A percentile compares a stretch with the other conserved stretches of the same genome.
Evolutionary conservation across 1,140 invertebrate species (phyloP).

Genomic region (Caenorhabditis remanei): DNA sequence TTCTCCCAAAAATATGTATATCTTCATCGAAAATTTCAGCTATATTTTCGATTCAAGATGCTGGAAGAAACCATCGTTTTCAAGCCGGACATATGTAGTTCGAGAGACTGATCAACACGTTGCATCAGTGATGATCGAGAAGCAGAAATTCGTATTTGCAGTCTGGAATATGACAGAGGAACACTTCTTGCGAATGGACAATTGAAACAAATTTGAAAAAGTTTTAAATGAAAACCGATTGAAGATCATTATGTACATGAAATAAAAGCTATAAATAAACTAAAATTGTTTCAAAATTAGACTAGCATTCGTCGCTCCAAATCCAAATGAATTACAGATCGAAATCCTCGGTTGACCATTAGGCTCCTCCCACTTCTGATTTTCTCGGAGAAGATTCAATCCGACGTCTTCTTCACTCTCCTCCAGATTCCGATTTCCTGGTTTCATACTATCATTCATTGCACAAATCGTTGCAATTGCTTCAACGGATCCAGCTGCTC

Average conservation of each 20-base stretch:
- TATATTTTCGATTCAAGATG: too few species aligned
- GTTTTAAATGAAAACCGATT: too few species aligned
- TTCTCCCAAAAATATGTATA: too few species aligned
- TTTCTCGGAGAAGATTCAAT: constrained; percentile 4
- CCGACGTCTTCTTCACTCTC: constrained; percentile 26
- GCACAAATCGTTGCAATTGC: constrained; percentile 87
- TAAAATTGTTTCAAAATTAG: constrained; percentile 78
- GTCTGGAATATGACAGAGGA: too few species aligned
- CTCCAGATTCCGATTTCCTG: constrained; percentile 90
- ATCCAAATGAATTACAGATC: constrained; percentile 98
- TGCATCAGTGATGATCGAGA: too few species aligned
- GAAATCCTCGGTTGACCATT: constrained; percentile 79
- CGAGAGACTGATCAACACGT: too few species aligned
- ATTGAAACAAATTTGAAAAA: too few species aligned
- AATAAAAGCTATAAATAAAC: not conserved
- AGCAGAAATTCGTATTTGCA: too few species aligned
- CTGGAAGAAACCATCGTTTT: too few species aligned
- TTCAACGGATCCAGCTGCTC: constrained; percentile 94
- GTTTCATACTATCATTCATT: constrained; percentile 84
- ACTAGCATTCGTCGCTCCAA: constrained; percentile 96
- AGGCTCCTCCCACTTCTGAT: constrained; percentile 80
- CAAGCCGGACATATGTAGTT: too few species aligned
- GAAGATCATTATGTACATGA: not conserved
- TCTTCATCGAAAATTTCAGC: too few species aligned
- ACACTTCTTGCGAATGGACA: too few species aligned